These are phyloP conservation scores for Danio choprae DNA, from an alignment of 2,797 vertebrate genomes.

Conservation along the genomic window DNA sequence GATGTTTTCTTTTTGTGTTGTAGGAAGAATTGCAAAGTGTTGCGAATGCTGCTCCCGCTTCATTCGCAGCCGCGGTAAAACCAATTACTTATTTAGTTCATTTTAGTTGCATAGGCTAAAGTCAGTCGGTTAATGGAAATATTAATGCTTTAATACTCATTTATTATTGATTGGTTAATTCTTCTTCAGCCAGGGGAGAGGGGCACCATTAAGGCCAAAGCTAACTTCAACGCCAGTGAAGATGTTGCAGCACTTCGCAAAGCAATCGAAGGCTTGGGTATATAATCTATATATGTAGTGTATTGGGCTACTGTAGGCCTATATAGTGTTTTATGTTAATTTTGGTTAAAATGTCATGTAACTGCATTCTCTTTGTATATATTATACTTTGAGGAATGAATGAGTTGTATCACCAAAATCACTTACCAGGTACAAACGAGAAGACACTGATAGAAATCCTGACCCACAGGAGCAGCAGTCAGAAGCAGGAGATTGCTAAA, in stretches of 20 bases:
- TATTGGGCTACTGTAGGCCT: not conserved
- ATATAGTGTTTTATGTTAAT: not conserved
- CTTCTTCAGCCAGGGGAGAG: constrained; percentile 68
- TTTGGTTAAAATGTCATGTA: not conserved
- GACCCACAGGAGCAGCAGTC: constrained; percentile 73
- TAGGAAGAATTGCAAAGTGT: constrained; percentile 71
- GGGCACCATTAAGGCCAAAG: constrained; percentile 74
- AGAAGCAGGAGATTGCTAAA: constrained; percentile 76
- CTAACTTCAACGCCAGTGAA: constrained; percentile 71
- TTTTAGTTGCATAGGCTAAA: not conserved
- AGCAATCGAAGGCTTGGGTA: constrained; percentile 82
- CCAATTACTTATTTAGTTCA: not conserved
- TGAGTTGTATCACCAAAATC: not conserved
- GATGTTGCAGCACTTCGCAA: constrained; percentile 77
- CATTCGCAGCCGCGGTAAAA: constrained; percentile 55
- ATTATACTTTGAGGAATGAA: not conserved
- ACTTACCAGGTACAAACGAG: constrained; percentile 77
- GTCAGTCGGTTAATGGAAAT: too few species aligned
- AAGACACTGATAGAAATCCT: constrained; percentile 74
- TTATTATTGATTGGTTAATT: not conserved
- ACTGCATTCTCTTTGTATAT: not conserved
- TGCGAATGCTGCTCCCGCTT: constrained; percentile 48
- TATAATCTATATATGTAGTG: not conserved
- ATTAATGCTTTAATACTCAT: not conserved
- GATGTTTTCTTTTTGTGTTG: not conserved